Evolutionary conservation across 1,140 invertebrate genomes (phyloP).

Genomic region (Xylocopa sonorina): DNA sequence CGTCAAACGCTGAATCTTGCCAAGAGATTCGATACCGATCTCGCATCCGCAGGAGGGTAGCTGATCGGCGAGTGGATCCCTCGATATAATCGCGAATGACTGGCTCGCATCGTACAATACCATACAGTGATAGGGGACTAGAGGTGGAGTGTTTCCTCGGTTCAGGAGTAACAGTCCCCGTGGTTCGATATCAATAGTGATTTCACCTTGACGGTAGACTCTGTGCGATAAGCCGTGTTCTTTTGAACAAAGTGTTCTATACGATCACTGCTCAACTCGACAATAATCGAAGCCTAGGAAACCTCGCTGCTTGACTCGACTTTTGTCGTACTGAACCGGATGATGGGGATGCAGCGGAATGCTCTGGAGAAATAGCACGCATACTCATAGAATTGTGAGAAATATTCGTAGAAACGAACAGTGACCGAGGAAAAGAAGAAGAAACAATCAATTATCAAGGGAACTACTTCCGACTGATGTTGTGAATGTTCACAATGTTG

Average conservation of each 20-base stretch:
- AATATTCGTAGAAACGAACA: background rate
- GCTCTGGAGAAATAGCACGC: background rate
- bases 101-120: too few relatives aligned
- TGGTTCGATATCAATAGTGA: constrained; percentile 9
- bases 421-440: background rate
- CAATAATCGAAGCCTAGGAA: constrained; percentile 43
- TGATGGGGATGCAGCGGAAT: background rate
- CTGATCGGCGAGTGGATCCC: too few relatives aligned
- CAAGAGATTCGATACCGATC: too few relatives aligned
- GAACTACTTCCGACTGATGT: background rate
- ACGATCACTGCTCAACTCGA: constrained; percentile 47
- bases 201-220: background rate
- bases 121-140: too few relatives aligned
- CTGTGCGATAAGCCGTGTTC: background rate
- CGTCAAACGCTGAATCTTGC: too few relatives aligned
- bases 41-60: too few relatives aligned
- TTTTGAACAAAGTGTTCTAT: background rate
- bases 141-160: too few relatives aligned
- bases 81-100: too few relatives aligned
- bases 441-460: constrained; percentile 9
- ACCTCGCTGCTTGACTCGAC: background rate
- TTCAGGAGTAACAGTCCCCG: background rate
- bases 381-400: too few relatives aligned
- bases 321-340: background rate
- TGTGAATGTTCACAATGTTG: background rate